Percentiles rank a stretch among this genome's conserved stretches.
Conservation (phyloP, 1,140 invertebrate genomes). For the Sitobion miscanthi region DNA sequence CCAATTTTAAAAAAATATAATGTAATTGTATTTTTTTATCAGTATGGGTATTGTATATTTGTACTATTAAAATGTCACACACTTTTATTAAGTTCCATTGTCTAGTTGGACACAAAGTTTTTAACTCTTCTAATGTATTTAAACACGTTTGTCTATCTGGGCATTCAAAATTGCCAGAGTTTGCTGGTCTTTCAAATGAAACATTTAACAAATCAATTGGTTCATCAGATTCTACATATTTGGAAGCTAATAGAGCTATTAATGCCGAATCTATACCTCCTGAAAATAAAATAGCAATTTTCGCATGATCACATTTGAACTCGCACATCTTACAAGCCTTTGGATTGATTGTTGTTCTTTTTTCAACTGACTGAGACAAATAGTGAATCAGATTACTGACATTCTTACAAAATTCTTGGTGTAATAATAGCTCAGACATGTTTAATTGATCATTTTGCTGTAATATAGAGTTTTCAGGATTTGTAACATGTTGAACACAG, state of each 20-base stretch:
- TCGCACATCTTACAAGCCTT: slow-evolving; percentile 72
- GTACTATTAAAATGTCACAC: slow-evolving; percentile 54
- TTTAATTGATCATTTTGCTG: slow-evolving; percentile 28
- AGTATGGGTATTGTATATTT: neutral
- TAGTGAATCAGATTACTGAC: slow-evolving; percentile 66
- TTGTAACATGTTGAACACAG: neutral
- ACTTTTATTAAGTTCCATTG: slow-evolving; percentile 77
- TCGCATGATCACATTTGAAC: slow-evolving; percentile 68
- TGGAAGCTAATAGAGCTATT: slow-evolving; percentile 80
- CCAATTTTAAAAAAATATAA: neutral
- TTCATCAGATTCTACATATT: slow-evolving; percentile 72
- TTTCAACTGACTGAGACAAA: slow-evolving; percentile 70
- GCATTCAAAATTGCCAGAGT: slow-evolving; percentile 66
- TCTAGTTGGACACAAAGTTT: slow-evolving; percentile 72
- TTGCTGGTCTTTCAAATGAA: slow-evolving; percentile 75
- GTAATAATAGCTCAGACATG: slow-evolving; percentile 23
- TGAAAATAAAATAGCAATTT: slow-evolving; percentile 89
- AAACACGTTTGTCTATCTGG: slow-evolving; percentile 83
- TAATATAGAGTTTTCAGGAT: neutral
- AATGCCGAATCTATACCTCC: slow-evolving; percentile 94
- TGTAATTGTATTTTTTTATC: neutral
- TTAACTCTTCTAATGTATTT: slow-evolving; percentile 76
- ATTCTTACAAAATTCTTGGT: slow-evolving; percentile 59
- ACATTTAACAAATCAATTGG: slow-evolving; percentile 96
- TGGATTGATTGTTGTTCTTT: slow-evolving; percentile 71